A percentile compares a stretch with the other conserved stretches of the same genome.
Evolutionary conservation across 2,797 vertebrate genomes (phyloP).

Genomic region (Decapterus maruadsi): DNA sequence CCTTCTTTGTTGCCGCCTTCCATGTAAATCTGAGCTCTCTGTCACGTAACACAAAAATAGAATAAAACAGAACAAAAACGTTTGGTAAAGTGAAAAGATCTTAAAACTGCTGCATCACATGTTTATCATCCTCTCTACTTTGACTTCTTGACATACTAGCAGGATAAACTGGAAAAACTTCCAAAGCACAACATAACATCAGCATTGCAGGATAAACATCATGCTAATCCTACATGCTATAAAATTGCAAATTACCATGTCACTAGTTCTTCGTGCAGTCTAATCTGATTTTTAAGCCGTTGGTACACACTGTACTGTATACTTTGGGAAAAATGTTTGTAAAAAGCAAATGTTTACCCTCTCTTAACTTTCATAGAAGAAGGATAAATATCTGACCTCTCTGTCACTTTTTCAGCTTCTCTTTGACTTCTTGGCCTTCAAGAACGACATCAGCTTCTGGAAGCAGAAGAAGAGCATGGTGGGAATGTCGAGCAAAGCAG

Average conservation of each 20-base stretch:
- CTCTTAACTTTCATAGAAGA: neutral
- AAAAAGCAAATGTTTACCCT: neutral
- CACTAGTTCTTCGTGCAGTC: neutral
- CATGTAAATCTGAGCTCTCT: conserved; percentile 87
- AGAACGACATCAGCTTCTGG: conserved; percentile 99
- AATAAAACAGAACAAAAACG: neutral
- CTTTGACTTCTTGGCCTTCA: conserved; percentile 98
- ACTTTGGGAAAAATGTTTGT: neutral
- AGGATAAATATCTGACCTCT: neutral
- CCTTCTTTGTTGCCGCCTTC: conserved; percentile 97
- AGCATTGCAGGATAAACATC: neutral
- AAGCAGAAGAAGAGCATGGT: conserved; percentile 98
- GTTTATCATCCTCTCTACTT: neutral
- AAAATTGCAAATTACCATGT: neutral
- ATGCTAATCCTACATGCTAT: neutral
- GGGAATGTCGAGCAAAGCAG: conserved; percentile 99
- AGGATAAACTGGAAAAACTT: neutral
- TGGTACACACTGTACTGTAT: neutral
- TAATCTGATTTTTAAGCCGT: neutral
- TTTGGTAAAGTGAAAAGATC: neutral
- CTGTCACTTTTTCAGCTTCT: conserved; percentile 87
- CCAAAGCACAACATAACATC: neutral
- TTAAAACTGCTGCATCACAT: neutral
- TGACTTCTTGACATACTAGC: neutral
- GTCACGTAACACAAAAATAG: neutral